Base-by-base conservation (phyloP, 2,888 invertebrate species). In the Pyrrhia umbra region DNA sequence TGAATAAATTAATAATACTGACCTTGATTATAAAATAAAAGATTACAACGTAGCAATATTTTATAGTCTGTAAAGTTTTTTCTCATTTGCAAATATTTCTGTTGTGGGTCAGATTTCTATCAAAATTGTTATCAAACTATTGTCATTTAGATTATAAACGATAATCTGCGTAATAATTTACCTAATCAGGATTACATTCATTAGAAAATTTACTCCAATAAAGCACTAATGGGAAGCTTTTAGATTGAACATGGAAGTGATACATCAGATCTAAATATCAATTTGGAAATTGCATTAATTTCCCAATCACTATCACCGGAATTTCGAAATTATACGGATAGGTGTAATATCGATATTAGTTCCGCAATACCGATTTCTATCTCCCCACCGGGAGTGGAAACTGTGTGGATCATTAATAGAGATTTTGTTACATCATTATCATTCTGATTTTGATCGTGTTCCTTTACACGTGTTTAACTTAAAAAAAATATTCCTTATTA, bases 281-380 rank as follows among this genome's bases (percentile, higher is more conserved):
- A 59, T 59, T 70, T 59, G n/a, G 46, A 55, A 51, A 65, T 54
- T 42, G 52, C 45, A 46, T 55, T 71, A 52, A 56, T 66, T 51
- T 39, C 8, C 18, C 25, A 39, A 71, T 59, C 25, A 51, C 46
- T 20, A 42, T 50, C 20, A 42, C 15, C 18, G 18, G 37, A 43
- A 49, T 54, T 50, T 40, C 9, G 23, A 18, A 46, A 43, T 39
- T 34, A 67, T 40, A 57, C 18, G 39, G 6, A 18, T 16, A 46
- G 39, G 13, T 57, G 47, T 30, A 25, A 49, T 64, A 50, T 34
- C 13, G 9, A 43, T 51, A 71, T 70, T 51, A 71, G 59, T 70
- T 71, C 23, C 23, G 8, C 23, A 45, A 20, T 49, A 43, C 25
- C 23, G 37, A 71, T 47, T 59, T 25, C 13, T 65, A 59, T 47